Evolutionary conservation across 37 sponge, comb jelly and placozoan genomes (phyloP).

Genomic region (Mnemiopsis leidyi): DNA sequence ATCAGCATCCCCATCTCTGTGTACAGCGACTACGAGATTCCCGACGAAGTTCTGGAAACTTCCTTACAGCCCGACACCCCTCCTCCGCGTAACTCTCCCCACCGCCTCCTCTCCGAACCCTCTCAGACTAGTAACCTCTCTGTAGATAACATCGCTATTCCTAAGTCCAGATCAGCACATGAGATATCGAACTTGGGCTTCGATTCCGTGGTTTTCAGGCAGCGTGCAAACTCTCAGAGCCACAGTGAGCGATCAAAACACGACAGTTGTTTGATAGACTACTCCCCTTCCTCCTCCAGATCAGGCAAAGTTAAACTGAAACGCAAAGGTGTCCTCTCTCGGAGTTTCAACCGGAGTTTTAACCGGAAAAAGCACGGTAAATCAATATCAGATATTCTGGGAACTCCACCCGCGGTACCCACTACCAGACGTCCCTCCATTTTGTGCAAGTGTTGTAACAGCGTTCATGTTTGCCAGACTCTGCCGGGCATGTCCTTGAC

Average conservation of each 20-base stretch:
- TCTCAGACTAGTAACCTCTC: background rate
- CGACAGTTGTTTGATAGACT: background rate
- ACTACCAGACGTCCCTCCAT: background rate
- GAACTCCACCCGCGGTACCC: background rate
- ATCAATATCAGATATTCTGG: conserved; percentile 59
- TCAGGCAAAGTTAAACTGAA: background rate
- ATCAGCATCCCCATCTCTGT: background rate
- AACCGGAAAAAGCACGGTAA: background rate
- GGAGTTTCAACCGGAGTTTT: background rate
- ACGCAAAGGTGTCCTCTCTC: background rate
- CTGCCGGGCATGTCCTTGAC: conserved; percentile 59
- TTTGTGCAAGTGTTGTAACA: background rate
- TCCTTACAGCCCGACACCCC: background rate
- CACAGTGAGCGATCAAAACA: background rate
- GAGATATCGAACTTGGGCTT: background rate
- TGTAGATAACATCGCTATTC: background rate
- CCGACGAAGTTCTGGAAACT: conserved; percentile 28
- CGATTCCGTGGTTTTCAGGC: background rate
- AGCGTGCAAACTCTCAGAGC: background rate
- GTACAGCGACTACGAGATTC: conserved; percentile 64
- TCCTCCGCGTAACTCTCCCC: background rate
- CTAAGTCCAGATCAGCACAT: background rate
- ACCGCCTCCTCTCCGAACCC: background rate
- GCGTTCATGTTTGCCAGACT: background rate
- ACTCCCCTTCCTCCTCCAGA: background rate